A percentile compares a stretch with the other conserved stretches of the same genome.
Conservation (phyloP, 2,797 vertebrate genomes). For the Mionectes olivaceus region DNA sequence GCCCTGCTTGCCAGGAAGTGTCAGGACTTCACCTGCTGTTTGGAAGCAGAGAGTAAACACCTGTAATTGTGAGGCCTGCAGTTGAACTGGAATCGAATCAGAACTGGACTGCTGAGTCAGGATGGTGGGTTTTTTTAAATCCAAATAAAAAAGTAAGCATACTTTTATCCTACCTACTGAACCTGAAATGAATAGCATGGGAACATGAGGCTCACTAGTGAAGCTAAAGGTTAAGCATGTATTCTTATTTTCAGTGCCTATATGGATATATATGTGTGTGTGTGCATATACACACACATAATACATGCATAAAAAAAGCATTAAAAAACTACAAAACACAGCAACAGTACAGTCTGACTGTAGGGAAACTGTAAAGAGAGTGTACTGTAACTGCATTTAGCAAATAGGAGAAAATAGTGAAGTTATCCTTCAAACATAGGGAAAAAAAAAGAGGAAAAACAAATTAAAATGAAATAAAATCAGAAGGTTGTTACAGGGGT, state of each 20-base stretch:
- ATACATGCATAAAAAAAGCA: neutral
- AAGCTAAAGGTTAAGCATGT: neutral
- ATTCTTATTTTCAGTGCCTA: neutral
- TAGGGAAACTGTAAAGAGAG: neutral
- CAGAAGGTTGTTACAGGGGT: neutral
- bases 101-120: neutral
- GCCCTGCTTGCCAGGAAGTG: neutral
- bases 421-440: neutral
- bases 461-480: neutral
- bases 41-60: neutral
- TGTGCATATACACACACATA: fast-evolving
- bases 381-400: neutral
- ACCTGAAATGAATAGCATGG: neutral
- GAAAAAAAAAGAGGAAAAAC: neutral
- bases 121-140: neutral
- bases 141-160: neutral
- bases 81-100: neutral
- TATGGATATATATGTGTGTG: fast-evolving
- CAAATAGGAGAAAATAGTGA: neutral
- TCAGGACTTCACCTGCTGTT: fast-evolving
- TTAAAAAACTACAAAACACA: neutral
- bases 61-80: neutral
- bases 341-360: neutral
- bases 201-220: neutral
- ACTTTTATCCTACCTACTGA: neutral